Evolutionary conservation across 2,888 invertebrate genomes (phyloP), one percentile per base, ranked within the genome.

Genomic region (Nemoura dubitans): DNA sequence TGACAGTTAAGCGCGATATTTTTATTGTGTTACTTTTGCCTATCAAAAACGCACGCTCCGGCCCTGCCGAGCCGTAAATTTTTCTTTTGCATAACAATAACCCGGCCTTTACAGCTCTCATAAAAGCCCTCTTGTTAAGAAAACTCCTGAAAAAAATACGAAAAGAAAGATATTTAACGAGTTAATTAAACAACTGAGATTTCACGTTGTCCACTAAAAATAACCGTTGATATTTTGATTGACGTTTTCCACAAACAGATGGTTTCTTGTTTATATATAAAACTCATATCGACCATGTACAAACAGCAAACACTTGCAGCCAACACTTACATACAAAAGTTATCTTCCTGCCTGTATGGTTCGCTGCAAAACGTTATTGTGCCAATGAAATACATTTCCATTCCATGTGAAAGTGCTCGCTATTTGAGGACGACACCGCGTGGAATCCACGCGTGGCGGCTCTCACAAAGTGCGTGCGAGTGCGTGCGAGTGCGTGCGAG

Each of bases 51-150:
- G 59, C 59, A 59, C 59, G 59, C 59, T 59, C 59, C 59, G 21
- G 2, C 16, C 2, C 21, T 3, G 59, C 14, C 59, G 14, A 14
- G 59, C 59, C 21, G 59, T 59, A 59, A 59, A 59, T 21, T 59
- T 59, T 59, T 59, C 59, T 59, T 59, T 59, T 59, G 59, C 59
- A 59, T 59, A 59, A 59, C 59, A 59, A 59, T 59, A 59, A 59
- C 3, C 59, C 14, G 21, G 59, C 21, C 10, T 59, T 59, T 59
- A 59, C 21, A 59, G 16, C 10, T 16, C 59, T 21, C 59, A 59
- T 59, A 59, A 59, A 59, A 59, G 59, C 10, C 21, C 59, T 21
- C 59, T 21, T 59, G 59, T 59, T 10, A 59, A 21, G 59, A 59
- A 59, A 59, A 59, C 59, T 59, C 21, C 21, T 59, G 59, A 21